These are phyloP conservation scores for Porites rus DNA, from an alignment of 92 coral and sea anemone species.

Conservation along the genomic window DNA sequence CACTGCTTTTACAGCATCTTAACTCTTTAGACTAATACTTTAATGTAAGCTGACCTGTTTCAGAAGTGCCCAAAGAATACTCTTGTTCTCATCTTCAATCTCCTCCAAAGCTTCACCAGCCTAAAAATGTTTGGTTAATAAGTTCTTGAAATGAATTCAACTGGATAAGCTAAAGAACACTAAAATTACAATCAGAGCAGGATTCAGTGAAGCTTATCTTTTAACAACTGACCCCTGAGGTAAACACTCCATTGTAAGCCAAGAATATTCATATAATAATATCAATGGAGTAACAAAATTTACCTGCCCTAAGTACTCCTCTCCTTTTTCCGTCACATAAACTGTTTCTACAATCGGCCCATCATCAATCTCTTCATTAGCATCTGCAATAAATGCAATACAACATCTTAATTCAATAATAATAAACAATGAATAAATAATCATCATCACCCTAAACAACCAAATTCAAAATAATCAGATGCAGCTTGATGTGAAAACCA, in stretches of 20 bases:
- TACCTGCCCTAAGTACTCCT: conserved; percentile 97
- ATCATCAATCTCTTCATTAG: conserved; percentile 72
- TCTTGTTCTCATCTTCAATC: conserved; percentile 98
- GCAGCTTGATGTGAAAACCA: neutral
- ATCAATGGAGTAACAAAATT: neutral
- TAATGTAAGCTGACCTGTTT: conserved; percentile 77
- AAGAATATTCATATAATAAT: too few species aligned
- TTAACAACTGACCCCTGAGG: too few species aligned
- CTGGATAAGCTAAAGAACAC: neutral
- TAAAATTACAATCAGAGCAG: too few species aligned
- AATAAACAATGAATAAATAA: neutral
- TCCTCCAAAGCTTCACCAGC: conserved; percentile 98
- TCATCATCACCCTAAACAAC: neutral
- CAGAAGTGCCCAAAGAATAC: conserved; percentile 95
- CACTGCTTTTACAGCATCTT: neutral
- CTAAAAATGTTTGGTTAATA: conserved; percentile 24
- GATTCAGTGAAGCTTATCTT: too few species aligned
- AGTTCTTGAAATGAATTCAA: neutral
- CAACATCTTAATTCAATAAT: neutral
- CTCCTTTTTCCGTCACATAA: conserved; percentile 86
- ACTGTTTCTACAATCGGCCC: conserved; percentile 85
- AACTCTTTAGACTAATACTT: neutral
- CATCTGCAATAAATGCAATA: conserved; percentile 29
- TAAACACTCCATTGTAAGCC: too few species aligned
- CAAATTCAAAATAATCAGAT: neutral